Evolutionary conservation across 2,113 vertebrate genomes (phyloP).

Genomic region (Solea senegalensis): DNA sequence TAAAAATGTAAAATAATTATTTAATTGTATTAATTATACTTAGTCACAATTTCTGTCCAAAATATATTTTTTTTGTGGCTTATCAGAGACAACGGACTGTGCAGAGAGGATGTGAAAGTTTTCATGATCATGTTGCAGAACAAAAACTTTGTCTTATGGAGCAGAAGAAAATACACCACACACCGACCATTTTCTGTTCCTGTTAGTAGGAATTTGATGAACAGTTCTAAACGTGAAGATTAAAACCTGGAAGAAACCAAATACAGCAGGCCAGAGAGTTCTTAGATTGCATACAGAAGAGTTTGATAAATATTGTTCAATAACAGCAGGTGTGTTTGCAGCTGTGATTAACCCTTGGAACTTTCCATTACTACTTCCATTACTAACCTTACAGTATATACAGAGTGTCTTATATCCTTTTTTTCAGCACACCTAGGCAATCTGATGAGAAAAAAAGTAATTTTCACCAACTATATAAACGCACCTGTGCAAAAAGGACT

Average conservation of each 20-base stretch:
- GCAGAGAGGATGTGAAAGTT: slow-evolving; percentile 23
- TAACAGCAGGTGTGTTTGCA: slow-evolving; percentile 2
- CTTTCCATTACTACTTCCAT: too few species aligned
- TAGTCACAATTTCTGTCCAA: neutral
- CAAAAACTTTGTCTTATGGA: neutral
- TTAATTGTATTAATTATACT: too few species aligned
- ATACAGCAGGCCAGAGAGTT: slow-evolving; percentile 10
- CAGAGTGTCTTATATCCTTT: too few species aligned
- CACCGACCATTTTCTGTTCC: neutral
- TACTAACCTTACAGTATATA: too few species aligned
- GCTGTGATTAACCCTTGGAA: slow-evolving; percentile 7
- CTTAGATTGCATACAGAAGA: slow-evolving; percentile 13
- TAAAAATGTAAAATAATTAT: too few species aligned
- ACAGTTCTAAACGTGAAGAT: slow-evolving; percentile 20
- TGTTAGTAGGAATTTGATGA: neutral
- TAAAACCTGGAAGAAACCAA: slow-evolving; percentile 17
- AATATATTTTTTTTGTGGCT: neutral
- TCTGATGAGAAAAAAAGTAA: too few species aligned
- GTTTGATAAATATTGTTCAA: slow-evolving; percentile 34
- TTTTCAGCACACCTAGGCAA: too few species aligned
- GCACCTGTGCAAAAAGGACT: too few species aligned
- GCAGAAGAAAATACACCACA: neutral
- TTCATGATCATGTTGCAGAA: neutral
- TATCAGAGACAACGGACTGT: neutral
- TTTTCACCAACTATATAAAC: too few species aligned